Evolutionary conservation across 1,140 invertebrate genomes (phyloP).

Genomic region (Trichoplusia ni): DNA sequence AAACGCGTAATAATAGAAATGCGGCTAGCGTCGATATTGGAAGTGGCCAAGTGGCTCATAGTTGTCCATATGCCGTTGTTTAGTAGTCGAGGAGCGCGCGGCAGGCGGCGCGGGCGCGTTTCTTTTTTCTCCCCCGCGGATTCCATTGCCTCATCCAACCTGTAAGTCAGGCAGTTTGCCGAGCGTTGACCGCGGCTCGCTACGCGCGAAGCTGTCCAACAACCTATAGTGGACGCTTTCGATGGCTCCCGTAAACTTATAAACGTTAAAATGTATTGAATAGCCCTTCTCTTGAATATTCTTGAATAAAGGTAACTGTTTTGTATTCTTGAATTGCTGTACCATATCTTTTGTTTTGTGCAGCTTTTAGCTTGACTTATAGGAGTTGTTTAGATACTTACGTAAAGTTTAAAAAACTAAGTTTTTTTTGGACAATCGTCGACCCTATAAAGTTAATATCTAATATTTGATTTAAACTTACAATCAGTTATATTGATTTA

Average conservation of each 20-base stretch:
- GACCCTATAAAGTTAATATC: too few relatives aligned
- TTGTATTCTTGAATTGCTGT: not conserved
- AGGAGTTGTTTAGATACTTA: too few relatives aligned
- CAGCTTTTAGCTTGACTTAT: too few relatives aligned
- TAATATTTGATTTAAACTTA: too few relatives aligned
- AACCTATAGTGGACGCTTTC: constrained; percentile 66
- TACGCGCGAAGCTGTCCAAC: constrained; percentile 68
- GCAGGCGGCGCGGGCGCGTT: constrained; percentile 57
- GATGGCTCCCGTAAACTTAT: constrained; percentile 59
- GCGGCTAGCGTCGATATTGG: constrained; percentile 17
- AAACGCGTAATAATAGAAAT: constrained; percentile 17
- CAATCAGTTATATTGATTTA: too few relatives aligned
- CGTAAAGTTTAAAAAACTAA: too few relatives aligned
- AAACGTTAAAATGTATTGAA: constrained; percentile 22
- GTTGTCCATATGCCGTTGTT: constrained; percentile 47
- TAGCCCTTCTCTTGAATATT: not conserved
- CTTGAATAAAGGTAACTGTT: constrained; percentile 1
- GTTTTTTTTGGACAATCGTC: too few relatives aligned
- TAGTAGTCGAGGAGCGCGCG: constrained; percentile 63
- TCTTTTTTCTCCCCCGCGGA: constrained; percentile 73
- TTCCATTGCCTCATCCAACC: constrained; percentile 77
- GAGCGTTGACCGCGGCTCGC: constrained; percentile 74
- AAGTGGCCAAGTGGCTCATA: constrained; percentile 9
- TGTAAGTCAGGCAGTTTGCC: constrained; percentile 78
- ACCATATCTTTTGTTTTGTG: too few relatives aligned